Base-by-base conservation (phyloP, 2,113 vertebrate species). In the Bufo gargarizans region DNA sequence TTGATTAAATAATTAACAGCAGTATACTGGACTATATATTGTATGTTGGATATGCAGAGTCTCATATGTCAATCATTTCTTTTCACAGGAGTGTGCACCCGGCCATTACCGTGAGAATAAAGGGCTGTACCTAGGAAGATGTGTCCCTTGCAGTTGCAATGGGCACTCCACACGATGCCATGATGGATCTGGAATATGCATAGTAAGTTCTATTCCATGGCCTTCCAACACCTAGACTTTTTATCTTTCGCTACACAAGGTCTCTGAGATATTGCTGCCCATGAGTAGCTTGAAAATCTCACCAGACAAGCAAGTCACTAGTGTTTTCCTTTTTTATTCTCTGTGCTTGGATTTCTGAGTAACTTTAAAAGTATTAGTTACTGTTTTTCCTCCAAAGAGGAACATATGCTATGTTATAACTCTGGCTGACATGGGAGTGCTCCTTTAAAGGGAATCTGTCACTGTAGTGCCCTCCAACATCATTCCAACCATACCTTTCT, bases 61-160 rank as follows among this genome's bases (percentile, higher is more conserved):
- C 45, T 47, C 13, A 16, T 43, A 71, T 4, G 9, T 43, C 4
- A 71, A 69, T 58, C 12, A 49, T 77, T 16, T 77, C 12, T 67
- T 49, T 84, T 17, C 83, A 77, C 86, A 99, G 98, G 95, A 94
- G 88, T 99, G 98, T 78, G 84, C 92, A 69, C 92, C 93, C 78
- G 98, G 98, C 90, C 96, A 94, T 93, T 99, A 97, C 90, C 94
- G 93, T 91, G 96, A 97, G 12, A 88, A 87, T 89, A 94, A 81
- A 10, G 93, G 93, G 10, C 50, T 89, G 0, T 94, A 90, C 84
- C 79, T 92, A 0, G 96, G 96, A 89, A 94, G 87, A 55, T 99
- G 98, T 86, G 91, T 98, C 61, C 93, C 94, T 87, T 99, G 98
- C 90, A 91, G 90, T 76, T 99, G 98, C 91, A 96, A 98, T 0